Evolutionary conservation across 35 echinoderm and acorn worm genomes (phyloP), one percentile per base, ranked within the genome.

Genomic region (Amphiura filiformis): DNA sequence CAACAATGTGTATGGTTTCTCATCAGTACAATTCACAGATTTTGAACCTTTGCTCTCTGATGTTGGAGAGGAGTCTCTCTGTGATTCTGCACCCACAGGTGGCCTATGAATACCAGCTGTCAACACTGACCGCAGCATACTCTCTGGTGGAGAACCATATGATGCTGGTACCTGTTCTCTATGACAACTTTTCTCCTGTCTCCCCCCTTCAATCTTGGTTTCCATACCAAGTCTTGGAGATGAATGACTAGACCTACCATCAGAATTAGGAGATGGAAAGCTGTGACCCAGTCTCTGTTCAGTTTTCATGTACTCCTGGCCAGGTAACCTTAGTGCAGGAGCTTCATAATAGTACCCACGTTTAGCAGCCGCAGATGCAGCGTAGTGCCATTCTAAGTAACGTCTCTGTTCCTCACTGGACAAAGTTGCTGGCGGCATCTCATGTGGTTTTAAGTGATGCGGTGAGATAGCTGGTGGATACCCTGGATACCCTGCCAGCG

Each of bases 71-170:
- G 88, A 42, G 20, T 52, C 44, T 32, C 80, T 70, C 20, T 90
- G 88, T 13, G 81, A 31, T 14, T 57, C 88, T 0, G 88, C 34
- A 0, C 56, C 84, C 12, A 57, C 1, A 18, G 56, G 81, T 32
- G 78, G 31, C 32, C 65, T 47, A 56, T 90, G 88, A 4, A 81
- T 81, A 12, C 88, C 81, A 17, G 80, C 88, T 31, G 81, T 90
- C 17, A 90, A 38, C 57, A 81, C 88, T 23, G 88, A 84, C 38
- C 88, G 61, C 4, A 90, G 81, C 88, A 90, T 90, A 36, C 88
- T 90, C 26, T 90, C 88, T 28, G 80, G 82, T 7, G 81, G 79
- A 32, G 44, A 32, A 0, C 39, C 82, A 12, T 28, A 28, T 75
- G 52, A 37, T 22, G 34, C 52, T 17, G 44, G 28, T 7, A 80